A percentile compares a stretch with the other conserved stretches of the same genome.
Conservation (phyloP, 1,140 invertebrate genomes). For the Chionoecetes opilio region DNA sequence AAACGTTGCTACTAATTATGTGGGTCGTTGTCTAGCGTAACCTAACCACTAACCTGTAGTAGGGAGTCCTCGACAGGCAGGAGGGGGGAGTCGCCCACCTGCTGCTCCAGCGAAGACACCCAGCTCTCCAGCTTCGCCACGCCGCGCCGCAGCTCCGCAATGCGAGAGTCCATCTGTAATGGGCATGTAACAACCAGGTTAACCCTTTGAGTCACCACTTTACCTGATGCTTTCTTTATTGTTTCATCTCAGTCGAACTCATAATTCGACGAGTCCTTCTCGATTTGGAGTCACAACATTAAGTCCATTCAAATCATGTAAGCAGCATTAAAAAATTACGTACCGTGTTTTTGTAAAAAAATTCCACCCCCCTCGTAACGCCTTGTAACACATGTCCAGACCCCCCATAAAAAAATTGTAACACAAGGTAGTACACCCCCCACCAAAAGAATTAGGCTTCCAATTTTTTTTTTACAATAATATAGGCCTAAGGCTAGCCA, state of each 20-base stretch:
- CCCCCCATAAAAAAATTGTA: no score
- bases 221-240: neutral
- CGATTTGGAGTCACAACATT: neutral
- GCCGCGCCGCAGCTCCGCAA: neutral
- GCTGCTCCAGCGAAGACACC: neutral
- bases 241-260: neutral
- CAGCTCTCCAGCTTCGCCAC: neutral
- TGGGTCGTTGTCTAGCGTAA: no score
- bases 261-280: neutral
- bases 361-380: no score
- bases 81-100: neutral
- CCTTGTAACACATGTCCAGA: no score
- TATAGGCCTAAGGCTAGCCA: no score
- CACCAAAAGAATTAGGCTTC: no score
- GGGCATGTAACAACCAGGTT: neutral
- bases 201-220: neutral
- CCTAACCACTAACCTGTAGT: neutral
- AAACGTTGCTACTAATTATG: no score
- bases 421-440: no score
- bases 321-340: no score
- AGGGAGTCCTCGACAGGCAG: neutral
- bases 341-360: no score
- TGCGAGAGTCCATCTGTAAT: neutral
- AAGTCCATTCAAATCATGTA: no score
- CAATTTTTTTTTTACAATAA: no score